Conservation (phyloP, 2,797 vertebrate genomes). For the Gadopsis bispinosus region DNA sequence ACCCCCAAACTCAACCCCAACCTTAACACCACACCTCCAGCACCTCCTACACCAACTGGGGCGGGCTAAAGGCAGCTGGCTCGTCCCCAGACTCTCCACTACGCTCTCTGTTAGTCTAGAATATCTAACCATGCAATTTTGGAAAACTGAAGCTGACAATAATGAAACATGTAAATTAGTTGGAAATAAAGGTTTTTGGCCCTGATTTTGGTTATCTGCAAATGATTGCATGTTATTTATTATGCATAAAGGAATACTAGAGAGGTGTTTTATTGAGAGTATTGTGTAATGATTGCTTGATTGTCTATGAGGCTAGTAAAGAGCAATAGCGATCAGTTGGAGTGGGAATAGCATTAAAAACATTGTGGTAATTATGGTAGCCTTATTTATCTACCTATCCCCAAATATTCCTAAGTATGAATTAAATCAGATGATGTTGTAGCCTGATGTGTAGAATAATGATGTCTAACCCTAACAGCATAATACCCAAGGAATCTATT, state of each 20-base stretch:
- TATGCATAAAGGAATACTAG: neutral
- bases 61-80: constrained; percentile 62
- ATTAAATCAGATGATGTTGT: too few relatives aligned
- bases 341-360: neutral
- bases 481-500: neutral
- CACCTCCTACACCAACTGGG: constrained; percentile 47
- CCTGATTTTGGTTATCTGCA: constrained; percentile 54
- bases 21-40: constrained; percentile 55
- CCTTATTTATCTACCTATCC: neutral
- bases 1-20: constrained; percentile 50
- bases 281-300: neutral
- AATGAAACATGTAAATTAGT: constrained; percentile 65
- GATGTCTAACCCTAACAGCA: too few relatives aligned
- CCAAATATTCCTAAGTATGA: too few relatives aligned
- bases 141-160: constrained; percentile 58
- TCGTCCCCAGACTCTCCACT: constrained; percentile 38
- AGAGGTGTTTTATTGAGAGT: neutral
- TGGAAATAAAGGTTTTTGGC: constrained; percentile 82
- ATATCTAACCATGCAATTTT: constrained; percentile 51
- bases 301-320: neutral
- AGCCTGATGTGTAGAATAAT: too few relatives aligned
- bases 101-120: constrained; percentile 46
- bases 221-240: constrained; percentile 30
- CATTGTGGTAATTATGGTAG: neutral
- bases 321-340: neutral